Evolutionary conservation across 2,888 invertebrate species (phyloP).

Genomic region (Embidobia sp.): DNA sequence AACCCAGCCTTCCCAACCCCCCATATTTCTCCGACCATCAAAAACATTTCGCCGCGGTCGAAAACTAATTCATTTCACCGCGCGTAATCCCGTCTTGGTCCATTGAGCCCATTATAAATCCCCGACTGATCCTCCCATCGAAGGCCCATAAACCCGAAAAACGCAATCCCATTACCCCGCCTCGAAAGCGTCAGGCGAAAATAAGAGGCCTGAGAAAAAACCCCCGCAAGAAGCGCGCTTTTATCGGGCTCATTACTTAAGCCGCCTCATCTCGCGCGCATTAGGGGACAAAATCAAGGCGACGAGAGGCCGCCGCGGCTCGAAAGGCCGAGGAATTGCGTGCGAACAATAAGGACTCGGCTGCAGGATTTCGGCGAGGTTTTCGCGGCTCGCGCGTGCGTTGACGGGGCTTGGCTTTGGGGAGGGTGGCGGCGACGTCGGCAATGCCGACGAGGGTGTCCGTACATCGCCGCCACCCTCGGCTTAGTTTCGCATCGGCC

Average conservation of each 20-base stretch:
- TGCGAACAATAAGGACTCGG: slow-evolving; percentile 53
- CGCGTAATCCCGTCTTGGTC: slow-evolving; percentile 44
- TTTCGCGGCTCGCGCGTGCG: slow-evolving; percentile 38
- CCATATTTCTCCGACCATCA: slow-evolving; percentile 45
- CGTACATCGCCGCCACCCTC: slow-evolving; percentile 61
- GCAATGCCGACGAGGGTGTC: slow-evolving; percentile 63
- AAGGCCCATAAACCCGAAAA: slow-evolving; percentile 52
- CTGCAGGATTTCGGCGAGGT: slow-evolving; percentile 58
- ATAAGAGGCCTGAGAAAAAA: background rate
- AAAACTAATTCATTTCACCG: slow-evolving; percentile 44
- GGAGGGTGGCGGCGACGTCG: slow-evolving; percentile 52
- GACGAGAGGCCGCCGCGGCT: slow-evolving; percentile 21
- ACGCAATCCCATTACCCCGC: slow-evolving; percentile 38
- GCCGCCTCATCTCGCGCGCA: slow-evolving; percentile 19
- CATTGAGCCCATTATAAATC: slow-evolving; percentile 54
- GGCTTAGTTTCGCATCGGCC: slow-evolving; percentile 73
- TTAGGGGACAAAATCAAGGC: slow-evolving; percentile 28
- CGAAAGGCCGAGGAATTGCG: slow-evolving; percentile 24
- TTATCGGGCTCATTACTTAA: slow-evolving; percentile 41
- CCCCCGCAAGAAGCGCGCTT: background rate
- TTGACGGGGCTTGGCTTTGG: slow-evolving; percentile 8
- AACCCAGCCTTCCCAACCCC: no score
- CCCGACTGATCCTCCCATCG: slow-evolving; percentile 37
- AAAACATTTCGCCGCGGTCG: slow-evolving; percentile 44
- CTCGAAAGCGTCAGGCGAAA: slow-evolving; percentile 27